Evolutionary conservation across 1,140 invertebrate species (phyloP).

Genomic region (Whitmania pigra): DNA sequence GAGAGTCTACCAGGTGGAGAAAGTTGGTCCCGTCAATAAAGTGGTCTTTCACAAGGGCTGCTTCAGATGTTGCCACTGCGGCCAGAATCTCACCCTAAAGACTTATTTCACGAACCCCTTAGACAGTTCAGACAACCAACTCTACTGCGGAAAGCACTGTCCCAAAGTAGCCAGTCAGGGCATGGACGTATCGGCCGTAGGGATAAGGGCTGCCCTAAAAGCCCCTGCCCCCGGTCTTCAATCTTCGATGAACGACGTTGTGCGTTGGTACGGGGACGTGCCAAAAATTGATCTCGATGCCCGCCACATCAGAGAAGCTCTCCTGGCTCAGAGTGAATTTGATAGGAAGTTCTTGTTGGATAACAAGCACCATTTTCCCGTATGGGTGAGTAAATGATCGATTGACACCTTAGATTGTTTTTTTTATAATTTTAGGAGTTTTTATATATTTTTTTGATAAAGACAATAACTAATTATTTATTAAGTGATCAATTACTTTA

Average conservation of each 20-base stretch:
- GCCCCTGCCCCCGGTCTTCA: constrained; percentile 45
- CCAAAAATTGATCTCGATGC: constrained; percentile 69
- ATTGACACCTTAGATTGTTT: no score
- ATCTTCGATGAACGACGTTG: neutral
- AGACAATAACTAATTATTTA: no score
- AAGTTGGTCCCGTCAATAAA: constrained; percentile 87
- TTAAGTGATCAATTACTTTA: no score
- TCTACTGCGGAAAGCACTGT: constrained; percentile 89
- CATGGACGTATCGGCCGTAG: constrained; percentile 68
- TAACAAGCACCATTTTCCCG: constrained; percentile 15
- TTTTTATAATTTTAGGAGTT: no score
- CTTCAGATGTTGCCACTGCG: constrained; percentile 85
- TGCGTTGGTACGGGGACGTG: constrained; percentile 34
- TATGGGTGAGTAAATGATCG: neutral
- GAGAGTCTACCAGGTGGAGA: constrained; percentile 51
- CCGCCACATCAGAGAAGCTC: constrained; percentile 62
- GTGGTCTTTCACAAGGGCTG: constrained; percentile 94
- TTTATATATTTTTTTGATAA: no score
- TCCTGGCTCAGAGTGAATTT: constrained; percentile 16
- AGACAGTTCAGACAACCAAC: constrained; percentile 85
- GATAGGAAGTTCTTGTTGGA: neutral
- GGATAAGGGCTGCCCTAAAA: constrained; percentile 54
- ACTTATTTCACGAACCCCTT: constrained; percentile 97
- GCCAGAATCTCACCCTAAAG: constrained; percentile 81
- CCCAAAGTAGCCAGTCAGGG: constrained; percentile 85